phyloP scores from a whole-genome alignment of 2,888 invertebrate species.

The Eupithecia abbreviata region DNA sequence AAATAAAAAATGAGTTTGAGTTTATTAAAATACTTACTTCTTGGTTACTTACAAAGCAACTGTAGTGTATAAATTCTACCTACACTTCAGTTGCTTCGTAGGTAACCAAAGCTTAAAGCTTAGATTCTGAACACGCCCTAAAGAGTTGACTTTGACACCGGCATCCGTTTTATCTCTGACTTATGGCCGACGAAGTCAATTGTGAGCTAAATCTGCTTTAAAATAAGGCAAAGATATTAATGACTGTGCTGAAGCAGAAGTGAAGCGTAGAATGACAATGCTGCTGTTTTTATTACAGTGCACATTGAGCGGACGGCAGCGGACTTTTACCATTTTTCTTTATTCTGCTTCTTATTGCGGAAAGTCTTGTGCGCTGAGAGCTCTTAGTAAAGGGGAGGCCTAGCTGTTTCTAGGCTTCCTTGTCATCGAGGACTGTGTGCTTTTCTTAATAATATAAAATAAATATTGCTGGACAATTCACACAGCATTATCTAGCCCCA shows the following conservation, averaged over 20 bases:
- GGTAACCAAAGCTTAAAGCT: neutral
- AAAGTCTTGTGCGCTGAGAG: neutral
- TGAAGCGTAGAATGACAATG: slow-evolving; percentile 29
- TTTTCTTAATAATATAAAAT: no score
- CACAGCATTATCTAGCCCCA: no score
- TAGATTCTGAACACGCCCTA: slow-evolving; percentile 7
- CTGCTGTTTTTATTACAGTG: slow-evolving; percentile 12
- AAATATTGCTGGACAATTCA: no score
- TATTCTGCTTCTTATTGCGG: neutral
- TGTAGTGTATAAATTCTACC: neutral
- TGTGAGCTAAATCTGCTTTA: slow-evolving; percentile 72
- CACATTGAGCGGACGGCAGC: slow-evolving; percentile 15
- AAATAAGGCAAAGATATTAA: slow-evolving; percentile 55
- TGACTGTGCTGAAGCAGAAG: slow-evolving; percentile 20
- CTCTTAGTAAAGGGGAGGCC: neutral
- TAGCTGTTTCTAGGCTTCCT: neutral
- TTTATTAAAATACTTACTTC: no score
- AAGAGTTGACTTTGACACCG: slow-evolving; percentile 64
- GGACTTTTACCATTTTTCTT: neutral
- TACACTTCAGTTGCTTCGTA: neutral
- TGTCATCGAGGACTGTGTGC: neutral
- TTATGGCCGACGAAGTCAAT: slow-evolving; percentile 75
- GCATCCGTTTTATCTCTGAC: slow-evolving; percentile 79
- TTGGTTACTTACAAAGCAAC: no score
- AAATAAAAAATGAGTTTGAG: no score